A percentile compares a stretch with the other conserved stretches of the same genome.
phyloP scores from a whole-genome alignment of 2,888 invertebrate genomes.

The Rhagonycha lutea region DNA sequence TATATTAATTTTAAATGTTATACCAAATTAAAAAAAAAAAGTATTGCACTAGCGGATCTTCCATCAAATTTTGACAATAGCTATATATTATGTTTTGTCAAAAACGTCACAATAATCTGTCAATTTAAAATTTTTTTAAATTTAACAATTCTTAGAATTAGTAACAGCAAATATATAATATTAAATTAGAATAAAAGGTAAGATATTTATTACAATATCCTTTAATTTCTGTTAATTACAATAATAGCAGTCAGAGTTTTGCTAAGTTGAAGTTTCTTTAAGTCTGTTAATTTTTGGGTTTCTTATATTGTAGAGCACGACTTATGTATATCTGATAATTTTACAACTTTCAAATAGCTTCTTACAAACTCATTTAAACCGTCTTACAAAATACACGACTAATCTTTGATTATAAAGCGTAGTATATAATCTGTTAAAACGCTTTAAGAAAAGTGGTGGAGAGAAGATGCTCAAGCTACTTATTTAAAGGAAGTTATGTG shows the following conservation, averaged over 20 bases:
- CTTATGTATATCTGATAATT: not conserved
- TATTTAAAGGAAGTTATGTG: slow-evolving; percentile 13
- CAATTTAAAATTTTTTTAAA: not conserved
- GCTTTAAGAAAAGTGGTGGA: slow-evolving; percentile 31
- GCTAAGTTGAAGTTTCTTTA: not conserved
- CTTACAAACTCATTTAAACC: slow-evolving; percentile 28
- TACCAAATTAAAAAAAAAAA: not conserved
- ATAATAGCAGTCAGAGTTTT: not conserved
- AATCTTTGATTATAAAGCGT: slow-evolving; percentile 35
- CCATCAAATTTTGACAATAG: not conserved
- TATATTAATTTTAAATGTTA: too few relatives aligned
- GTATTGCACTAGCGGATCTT: not conserved
- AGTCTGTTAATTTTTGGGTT: not conserved
- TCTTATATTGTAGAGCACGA: not conserved
- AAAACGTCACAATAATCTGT: not conserved
- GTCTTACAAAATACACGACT: slow-evolving; percentile 33
- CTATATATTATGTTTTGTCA: not conserved
- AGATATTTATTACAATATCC: not conserved
- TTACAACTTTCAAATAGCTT: slow-evolving; percentile 22
- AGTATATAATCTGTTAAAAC: slow-evolving; percentile 31
- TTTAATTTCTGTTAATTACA: not conserved
- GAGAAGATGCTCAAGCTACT: slow-evolving; percentile 19
- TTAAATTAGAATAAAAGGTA: not conserved
- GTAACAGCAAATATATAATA: not conserved
- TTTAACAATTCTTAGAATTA: not conserved